Conservation (phyloP, 2,888 invertebrate genomes). For the Ophion ventricosus region DNA sequence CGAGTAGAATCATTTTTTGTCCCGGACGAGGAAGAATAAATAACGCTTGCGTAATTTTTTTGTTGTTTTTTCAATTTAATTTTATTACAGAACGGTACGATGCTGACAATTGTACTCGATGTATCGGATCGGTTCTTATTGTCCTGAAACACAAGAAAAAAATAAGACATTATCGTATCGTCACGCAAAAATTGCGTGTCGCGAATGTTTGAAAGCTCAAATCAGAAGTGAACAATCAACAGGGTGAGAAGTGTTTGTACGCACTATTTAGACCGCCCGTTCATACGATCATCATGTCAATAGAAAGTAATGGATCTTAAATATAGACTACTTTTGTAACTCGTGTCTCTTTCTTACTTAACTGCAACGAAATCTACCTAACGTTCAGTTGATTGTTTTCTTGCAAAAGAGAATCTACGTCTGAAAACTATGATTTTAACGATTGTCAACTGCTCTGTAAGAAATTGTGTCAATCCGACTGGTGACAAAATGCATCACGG, state of each 20-base stretch:
- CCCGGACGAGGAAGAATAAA: conserved; percentile 2
- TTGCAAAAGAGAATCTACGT: too few relatives aligned
- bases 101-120: conserved; percentile 61
- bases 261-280: conserved; percentile 84
- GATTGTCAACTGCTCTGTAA: too few relatives aligned
- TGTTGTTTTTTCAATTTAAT: conserved; percentile 47
- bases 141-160: conserved; percentile 52
- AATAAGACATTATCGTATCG: not conserved
- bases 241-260: conserved; percentile 78
- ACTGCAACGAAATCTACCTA: too few relatives aligned
- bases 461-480: too few relatives aligned
- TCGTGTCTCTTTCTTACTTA: too few relatives aligned
- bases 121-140: conserved; percentile 51
- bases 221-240: conserved; percentile 80
- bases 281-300: conserved; percentile 81
- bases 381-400: too few relatives aligned
- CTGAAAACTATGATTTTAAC: too few relatives aligned
- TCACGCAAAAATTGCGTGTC: not conserved
- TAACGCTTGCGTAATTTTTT: conserved; percentile 19
- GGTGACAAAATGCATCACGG: too few relatives aligned
- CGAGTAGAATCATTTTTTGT: not conserved
- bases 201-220: conserved; percentile 5
- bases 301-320: not conserved
- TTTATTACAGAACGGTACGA: conserved; percentile 70
- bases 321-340: too few relatives aligned